Base-by-base conservation (phyloP, 2,888 invertebrate species). In the Creontiades dilutus region DNA sequence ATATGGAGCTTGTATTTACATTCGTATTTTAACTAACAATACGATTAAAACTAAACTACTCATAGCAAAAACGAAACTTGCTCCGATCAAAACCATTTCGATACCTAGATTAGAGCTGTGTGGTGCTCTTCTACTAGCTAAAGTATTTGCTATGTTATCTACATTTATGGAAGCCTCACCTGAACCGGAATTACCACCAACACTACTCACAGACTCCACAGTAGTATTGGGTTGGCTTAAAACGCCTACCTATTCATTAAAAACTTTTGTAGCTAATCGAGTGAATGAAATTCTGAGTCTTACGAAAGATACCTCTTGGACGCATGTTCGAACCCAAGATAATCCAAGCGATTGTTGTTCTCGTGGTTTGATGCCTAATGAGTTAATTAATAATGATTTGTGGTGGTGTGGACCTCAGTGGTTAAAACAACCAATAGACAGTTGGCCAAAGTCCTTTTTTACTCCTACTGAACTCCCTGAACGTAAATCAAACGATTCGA, bases 321-420 rank as follows among this genome's bases (percentile, higher is more conserved):
- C n/a, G n/a, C 90, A 90, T 61, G 89, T 90, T 2, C 16, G 90
- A 0, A 91, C 92, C 0, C 80, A 91, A 0, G 86, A 91, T 5
- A 93, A 93, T 90, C 92, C 93, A 0, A 16, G 52, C 13, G 52
- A 52, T 52, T 52, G 52, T 52, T 13, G 52, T 52, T 52, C 52
- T 7, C 13, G 52, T 14, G 52, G 52, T 52, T 52, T 13, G 14
- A 13, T 52, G 16, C 52, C 52, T 16, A 52, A 52, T 3, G 52
- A 52, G 1, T 16, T 52, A 16, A 52, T 52, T 52, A 16, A 52
- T 14, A 3, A 52, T 16, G 3, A 13, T 2, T 2, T 52, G 16
- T 52, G 52, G 52, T 52, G 52, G 52, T 52, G 14, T 1, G 52
- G 52, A 14, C 52, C 52, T 3, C 52, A 13, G 16, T 52, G 52